Evolutionary conservation across 2,888 invertebrate genomes (phyloP).

Genomic region (Amphipoea oculea): DNA sequence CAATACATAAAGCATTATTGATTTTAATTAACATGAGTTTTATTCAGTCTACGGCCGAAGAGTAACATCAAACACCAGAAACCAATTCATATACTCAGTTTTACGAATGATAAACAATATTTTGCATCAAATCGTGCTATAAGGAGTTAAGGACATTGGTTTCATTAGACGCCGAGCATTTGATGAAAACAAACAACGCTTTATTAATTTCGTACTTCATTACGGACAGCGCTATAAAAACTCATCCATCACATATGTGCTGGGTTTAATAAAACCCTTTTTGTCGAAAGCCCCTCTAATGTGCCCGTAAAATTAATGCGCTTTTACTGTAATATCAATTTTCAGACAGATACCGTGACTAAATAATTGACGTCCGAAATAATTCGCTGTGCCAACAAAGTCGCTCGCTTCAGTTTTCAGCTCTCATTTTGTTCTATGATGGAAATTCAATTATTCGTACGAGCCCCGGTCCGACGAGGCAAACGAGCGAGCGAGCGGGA

Average conservation of each 20-base stretch:
- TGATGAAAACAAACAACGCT: slow-evolving; percentile 23
- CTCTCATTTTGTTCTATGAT: slow-evolving; percentile 89
- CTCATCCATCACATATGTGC: slow-evolving; percentile 46
- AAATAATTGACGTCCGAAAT: slow-evolving; percentile 88
- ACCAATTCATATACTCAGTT: slow-evolving; percentile 6
- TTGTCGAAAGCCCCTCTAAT: slow-evolving; percentile 50
- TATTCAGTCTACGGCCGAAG: slow-evolving; percentile 6
- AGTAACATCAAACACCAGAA: slow-evolving; percentile 20
- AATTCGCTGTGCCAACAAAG: slow-evolving; percentile 89
- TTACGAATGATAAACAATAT: slow-evolving; percentile 14
- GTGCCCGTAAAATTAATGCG: slow-evolving; percentile 68
- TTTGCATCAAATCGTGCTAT: slow-evolving; percentile 11
- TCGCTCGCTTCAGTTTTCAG: slow-evolving; percentile 89
- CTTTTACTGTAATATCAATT: slow-evolving; percentile 80
- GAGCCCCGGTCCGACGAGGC: slow-evolving; percentile 80
- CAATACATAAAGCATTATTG: slow-evolving; percentile 28
- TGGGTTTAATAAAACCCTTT: slow-evolving; percentile 55
- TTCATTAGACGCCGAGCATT: slow-evolving; percentile 22
- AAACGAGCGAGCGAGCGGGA: slow-evolving; percentile 77
- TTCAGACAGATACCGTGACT: slow-evolving; percentile 82
- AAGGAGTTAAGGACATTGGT: background rate
- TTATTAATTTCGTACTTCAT: slow-evolving; percentile 27
- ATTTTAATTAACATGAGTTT: slow-evolving; percentile 28
- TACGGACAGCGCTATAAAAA: slow-evolving; percentile 33
- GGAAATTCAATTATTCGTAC: slow-evolving; percentile 90